phyloP scores from a whole-genome alignment of 2,797 vertebrate genomes.

The Ctenosaura bakeri region DNA sequence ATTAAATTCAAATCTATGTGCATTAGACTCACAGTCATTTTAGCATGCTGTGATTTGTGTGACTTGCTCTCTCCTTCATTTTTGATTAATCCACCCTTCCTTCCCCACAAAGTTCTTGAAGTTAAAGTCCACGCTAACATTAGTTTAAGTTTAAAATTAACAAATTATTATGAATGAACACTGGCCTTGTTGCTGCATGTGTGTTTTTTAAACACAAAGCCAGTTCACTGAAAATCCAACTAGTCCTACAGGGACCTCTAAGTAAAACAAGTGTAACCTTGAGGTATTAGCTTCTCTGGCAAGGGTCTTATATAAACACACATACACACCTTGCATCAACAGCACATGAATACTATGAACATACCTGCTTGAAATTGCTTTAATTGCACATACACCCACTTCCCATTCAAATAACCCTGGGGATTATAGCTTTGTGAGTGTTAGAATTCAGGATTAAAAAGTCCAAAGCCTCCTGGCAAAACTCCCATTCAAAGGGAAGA shows the following conservation, averaged over 20 bases:
- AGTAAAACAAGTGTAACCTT: slow-evolving; percentile 34
- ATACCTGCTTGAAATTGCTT: not conserved
- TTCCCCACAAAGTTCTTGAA: not conserved
- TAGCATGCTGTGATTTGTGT: not conserved
- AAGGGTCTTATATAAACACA: not conserved
- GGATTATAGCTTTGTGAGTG: not conserved
- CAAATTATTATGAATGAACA: not conserved
- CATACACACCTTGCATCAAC: not conserved
- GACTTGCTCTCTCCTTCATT: not conserved
- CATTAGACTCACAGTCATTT: not conserved
- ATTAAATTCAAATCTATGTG: slow-evolving; percentile 10
- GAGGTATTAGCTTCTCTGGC: not conserved
- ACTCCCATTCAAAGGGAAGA: not conserved
- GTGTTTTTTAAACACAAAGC: not conserved
- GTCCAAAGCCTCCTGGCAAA: not conserved
- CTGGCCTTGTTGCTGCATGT: not conserved
- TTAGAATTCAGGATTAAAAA: too few species aligned
- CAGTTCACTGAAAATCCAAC: not conserved
- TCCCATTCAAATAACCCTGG: not conserved
- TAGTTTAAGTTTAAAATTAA: not conserved
- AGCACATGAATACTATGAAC: not conserved
- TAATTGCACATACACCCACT: not conserved
- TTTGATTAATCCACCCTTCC: not conserved
- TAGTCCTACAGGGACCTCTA: slow-evolving; percentile 39
- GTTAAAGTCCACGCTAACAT: not conserved